Evolutionary conservation across 2,113 vertebrate species (phyloP), one percentile per base, ranked within the genome.

Genomic region (Sigmodon hispidus): DNA sequence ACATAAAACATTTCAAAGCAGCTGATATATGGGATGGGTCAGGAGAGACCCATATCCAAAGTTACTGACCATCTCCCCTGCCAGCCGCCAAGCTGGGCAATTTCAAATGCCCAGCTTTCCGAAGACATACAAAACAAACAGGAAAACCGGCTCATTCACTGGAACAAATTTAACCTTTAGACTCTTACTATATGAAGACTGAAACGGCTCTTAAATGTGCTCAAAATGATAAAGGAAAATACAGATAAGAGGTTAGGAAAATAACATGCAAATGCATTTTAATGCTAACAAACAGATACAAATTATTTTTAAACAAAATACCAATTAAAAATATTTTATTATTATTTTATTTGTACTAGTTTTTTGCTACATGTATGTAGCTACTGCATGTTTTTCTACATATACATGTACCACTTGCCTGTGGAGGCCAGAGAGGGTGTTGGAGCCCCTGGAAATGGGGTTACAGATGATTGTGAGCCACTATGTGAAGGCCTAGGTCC

Each of bases 121-220:
- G 4, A 55, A 59, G 31, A 48, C 10, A 52, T 57, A 65, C 36
- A 40, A 67, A 90, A 87, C 73, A 87, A 86, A 63, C 12, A 80
- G 55, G 9, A 70, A 88, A 88, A 45, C 6, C 3, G 21, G 55
- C 15, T 50, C 57, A 76, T 13, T 17, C 43, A 61, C 48, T 85
- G 17, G 17, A 91, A 70, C 24, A 85, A 91, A 85, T 57, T n/a
- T 43, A 61, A 52, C 67, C 26, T 80, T 70, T 59, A 95, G 85
- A 72, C 13, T 55, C 8, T 91, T 69, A 91, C 83, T 70, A 85
- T 91, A 59, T 55, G 88, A 95, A 91, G 67, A 80, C 81, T 48
- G 81, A 67, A 75, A 50, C 7, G 67, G 16, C 10, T n/a, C 22
- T 95, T 87, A 79, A 90, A 73, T 29, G 73, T 65, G 2, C 1